Base-by-base conservation (phyloP, 2,113 vertebrate genomes). In the Peromyscus maniculatus region DNA sequence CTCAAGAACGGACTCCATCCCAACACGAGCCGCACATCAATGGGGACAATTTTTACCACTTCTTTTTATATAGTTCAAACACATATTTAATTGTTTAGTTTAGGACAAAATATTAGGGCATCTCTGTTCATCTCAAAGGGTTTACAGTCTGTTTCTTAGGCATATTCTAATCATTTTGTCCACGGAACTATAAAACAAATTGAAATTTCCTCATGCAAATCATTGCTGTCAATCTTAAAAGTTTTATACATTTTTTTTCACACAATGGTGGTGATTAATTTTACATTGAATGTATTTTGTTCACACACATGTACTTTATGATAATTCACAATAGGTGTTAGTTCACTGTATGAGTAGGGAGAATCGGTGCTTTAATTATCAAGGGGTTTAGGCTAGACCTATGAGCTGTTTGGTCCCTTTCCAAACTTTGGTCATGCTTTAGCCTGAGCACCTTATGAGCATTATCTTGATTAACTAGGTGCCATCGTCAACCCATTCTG, bases 31-130 rank as follows among this genome's bases (percentile, higher is more conserved):
- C 39, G 89, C 9, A 28, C 33, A 52, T 69, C 10, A 49, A 28
- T 43, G 39, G 26, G 39, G 59, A 89, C 7, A 66, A 94, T 87
- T 78, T 93, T 55, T 75, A 19, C 66, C 39, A 96, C 16, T 95
- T 96, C 86, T 28, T 43, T n/a, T 49, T 92, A 28, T 52, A 57
- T 92, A 95, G 88, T 72, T 95, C 0, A 95, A 91, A 91, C 83
- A 57, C 28, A 49, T 64, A 69, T n/a, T 71, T 93, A 43, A 26
- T 89, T 95, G 6, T 36, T 96, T 24, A 19, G 12, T 83, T 95
- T 79, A 57, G 5, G 9, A 36, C 0, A 3, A 2, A 55, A 31
- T 33, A 64, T 13, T 5, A 39, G 1, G 89, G 3, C 4, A 86
- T 86, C 83, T 97, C 0, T 92, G 72, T 93, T 71, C 74, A 92